phyloP scores from a whole-genome alignment of 2,797 vertebrate genomes.

The Arctocebus calabarensis region DNA sequence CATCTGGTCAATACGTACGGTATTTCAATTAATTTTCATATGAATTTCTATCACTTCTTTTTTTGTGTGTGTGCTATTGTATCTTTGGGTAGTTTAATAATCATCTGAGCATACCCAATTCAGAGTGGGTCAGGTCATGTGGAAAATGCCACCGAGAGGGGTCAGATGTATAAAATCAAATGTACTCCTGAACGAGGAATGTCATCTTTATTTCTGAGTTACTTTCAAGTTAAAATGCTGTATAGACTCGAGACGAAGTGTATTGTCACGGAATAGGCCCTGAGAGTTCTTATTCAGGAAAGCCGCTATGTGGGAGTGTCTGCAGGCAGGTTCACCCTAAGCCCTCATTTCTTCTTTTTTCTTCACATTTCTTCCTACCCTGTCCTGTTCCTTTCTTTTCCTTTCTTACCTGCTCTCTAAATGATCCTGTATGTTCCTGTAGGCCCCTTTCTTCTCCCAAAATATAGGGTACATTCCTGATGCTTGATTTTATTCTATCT shows the following conservation, averaged over 20 bases:
- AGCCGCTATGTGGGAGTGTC: neutral
- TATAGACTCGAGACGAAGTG: neutral
- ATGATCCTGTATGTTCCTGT: neutral
- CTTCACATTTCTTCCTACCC: neutral
- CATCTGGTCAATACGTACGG: conserved; percentile 4
- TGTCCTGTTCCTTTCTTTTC: neutral
- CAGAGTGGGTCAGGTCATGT: neutral
- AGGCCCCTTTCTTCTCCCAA: neutral
- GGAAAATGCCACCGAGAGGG: conserved; percentile 8
- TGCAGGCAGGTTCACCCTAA: neutral
- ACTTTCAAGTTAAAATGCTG: conserved; percentile 50
- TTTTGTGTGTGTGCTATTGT: conserved; percentile 26
- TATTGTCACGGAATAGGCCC: neutral
- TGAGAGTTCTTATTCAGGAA: neutral
- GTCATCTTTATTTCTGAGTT: conserved; percentile 36
- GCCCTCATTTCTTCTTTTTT: neutral
- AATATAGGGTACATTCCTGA: neutral
- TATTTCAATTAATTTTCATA: conserved; percentile 72
- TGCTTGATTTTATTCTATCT: neutral
- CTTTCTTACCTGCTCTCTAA: neutral
- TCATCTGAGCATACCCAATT: neutral
- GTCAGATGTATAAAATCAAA: conserved; percentile 48
- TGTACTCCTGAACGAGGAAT: neutral
- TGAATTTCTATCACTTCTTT: conserved; percentile 37
- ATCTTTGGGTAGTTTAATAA: conserved; percentile 33